Conservation (phyloP, 2,797 vertebrate genomes). For the Triplophysa yarkandensis region DNA sequence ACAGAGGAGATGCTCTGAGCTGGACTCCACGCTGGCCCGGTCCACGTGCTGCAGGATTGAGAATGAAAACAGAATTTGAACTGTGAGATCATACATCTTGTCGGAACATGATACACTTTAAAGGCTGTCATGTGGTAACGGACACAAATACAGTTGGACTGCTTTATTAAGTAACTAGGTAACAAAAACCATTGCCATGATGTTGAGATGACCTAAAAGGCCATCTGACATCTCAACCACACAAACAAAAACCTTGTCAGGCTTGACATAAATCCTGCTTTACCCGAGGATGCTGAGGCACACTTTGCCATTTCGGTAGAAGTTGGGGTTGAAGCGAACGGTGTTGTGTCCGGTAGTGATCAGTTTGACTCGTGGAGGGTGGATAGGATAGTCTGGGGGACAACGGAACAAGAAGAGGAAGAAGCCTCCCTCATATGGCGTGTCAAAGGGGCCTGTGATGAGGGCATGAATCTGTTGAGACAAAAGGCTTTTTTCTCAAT, state of each 20-base stretch:
- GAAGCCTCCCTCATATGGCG: conserved; percentile 97
- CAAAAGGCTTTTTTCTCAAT: neutral
- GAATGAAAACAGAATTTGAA: neutral
- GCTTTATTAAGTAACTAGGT: neutral
- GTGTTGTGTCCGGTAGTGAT: conserved; percentile 98
- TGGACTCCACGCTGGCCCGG: conserved; percentile 97
- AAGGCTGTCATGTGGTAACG: neutral
- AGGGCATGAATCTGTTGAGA: conserved; percentile 90
- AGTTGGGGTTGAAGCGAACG: conserved; percentile 99
- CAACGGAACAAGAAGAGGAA: conserved; percentile 99
- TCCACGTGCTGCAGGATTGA: conserved; percentile 86
- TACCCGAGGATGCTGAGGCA: conserved; percentile 99
- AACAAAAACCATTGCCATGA: neutral
- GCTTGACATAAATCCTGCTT: conserved; percentile 59
- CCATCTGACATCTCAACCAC: neutral
- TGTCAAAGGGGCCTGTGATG: conserved; percentile 98
- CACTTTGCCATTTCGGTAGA: conserved; percentile 98
- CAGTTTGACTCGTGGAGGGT: conserved; percentile 95
- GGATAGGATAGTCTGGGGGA: conserved; percentile 98
- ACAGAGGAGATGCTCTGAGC: conserved; percentile 98
- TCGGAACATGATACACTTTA: neutral
- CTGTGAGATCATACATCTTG: neutral
- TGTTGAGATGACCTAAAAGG: neutral
- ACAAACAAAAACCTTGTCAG: neutral
- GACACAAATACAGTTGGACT: neutral